phyloP scores from a whole-genome alignment of 2,113 vertebrate species.

The Cyprinodon variegatus region DNA sequence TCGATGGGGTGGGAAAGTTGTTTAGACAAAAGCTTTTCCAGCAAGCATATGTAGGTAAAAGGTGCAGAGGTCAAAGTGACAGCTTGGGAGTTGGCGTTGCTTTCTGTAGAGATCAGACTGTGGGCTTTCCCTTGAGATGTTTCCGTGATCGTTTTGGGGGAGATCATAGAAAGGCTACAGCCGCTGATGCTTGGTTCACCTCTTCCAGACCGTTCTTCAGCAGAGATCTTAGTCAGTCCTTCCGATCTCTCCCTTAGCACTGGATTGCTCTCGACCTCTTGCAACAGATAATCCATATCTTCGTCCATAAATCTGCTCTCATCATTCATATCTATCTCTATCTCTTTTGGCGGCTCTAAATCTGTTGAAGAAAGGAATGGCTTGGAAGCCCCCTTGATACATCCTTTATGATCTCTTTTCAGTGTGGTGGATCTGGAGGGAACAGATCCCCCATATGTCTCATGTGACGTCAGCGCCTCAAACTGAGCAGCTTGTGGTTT shows the following conservation, averaged over 20 bases:
- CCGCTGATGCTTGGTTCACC: not conserved
- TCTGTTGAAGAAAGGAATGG: conserved; percentile 1
- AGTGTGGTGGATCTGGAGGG: conserved; percentile 20
- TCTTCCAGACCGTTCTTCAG: conserved; percentile 5
- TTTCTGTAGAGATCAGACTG: not conserved
- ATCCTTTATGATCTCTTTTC: conserved; percentile 29
- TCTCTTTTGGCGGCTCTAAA: conserved; percentile 6
- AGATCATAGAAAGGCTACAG: not conserved
- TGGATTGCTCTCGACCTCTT: conserved; percentile 14
- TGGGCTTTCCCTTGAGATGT: conserved; percentile 4
- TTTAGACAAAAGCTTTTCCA: conserved; percentile 67
- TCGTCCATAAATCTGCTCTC: conserved; percentile 49
- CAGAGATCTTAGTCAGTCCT: not conserved
- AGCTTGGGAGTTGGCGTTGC: not conserved
- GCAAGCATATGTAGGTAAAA: conserved; percentile 84
- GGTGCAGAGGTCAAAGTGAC: conserved; percentile 74
- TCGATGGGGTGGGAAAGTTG: conserved; percentile 62
- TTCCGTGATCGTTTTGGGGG: not conserved
- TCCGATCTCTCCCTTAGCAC: not conserved
- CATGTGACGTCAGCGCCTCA: not conserved
- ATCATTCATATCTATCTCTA: conserved; percentile 4
- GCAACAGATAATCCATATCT: conserved; percentile 54
- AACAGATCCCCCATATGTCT: conserved; percentile 1
- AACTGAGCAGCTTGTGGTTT: conserved; percentile 17
- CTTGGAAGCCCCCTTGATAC: not conserved